Evolutionary conservation across 2,888 invertebrate genomes (phyloP).

Genomic region (Pomacea canaliculata): DNA sequence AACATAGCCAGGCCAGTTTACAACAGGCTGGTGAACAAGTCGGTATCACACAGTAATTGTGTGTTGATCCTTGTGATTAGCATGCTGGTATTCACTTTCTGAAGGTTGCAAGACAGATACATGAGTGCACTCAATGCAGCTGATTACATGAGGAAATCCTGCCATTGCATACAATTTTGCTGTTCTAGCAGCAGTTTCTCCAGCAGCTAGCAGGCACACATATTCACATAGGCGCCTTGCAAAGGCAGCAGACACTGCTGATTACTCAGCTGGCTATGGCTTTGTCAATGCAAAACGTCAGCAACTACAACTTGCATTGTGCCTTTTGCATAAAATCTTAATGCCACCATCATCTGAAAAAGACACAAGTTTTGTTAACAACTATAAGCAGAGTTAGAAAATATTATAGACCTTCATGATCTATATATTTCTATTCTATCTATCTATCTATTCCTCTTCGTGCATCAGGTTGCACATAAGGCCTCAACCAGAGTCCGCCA

Average conservation of each 20-base stretch:
- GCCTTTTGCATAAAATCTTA: too few relatives aligned
- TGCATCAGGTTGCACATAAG: too few relatives aligned
- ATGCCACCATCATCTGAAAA: too few relatives aligned
- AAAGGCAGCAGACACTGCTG: constrained; percentile 17
- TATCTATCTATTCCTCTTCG: too few relatives aligned
- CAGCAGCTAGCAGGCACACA: constrained; percentile 8
- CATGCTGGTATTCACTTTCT: background rate
- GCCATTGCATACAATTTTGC: constrained; percentile 9
- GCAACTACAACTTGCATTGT: too few relatives aligned
- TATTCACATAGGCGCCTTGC: background rate
- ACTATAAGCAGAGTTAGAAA: too few relatives aligned
- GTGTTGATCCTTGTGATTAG: background rate
- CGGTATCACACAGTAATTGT: constrained; percentile 15
- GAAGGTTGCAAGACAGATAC: constrained; percentile 4
- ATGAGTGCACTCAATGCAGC: constrained; percentile 25
- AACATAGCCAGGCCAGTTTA: constrained; percentile 20
- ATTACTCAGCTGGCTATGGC: too few relatives aligned
- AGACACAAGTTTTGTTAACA: too few relatives aligned
- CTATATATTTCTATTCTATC: too few relatives aligned
- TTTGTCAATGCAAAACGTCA: too few relatives aligned
- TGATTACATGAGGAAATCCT: constrained; percentile 26
- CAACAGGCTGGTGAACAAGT: constrained; percentile 5
- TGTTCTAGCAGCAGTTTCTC: background rate
- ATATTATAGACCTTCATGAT: too few relatives aligned
- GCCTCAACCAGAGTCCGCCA: too few relatives aligned